Evolutionary conservation across 2,888 invertebrate genomes (phyloP), one percentile per base, ranked within the genome.

Genomic region (Calliphora vomitoria): DNA sequence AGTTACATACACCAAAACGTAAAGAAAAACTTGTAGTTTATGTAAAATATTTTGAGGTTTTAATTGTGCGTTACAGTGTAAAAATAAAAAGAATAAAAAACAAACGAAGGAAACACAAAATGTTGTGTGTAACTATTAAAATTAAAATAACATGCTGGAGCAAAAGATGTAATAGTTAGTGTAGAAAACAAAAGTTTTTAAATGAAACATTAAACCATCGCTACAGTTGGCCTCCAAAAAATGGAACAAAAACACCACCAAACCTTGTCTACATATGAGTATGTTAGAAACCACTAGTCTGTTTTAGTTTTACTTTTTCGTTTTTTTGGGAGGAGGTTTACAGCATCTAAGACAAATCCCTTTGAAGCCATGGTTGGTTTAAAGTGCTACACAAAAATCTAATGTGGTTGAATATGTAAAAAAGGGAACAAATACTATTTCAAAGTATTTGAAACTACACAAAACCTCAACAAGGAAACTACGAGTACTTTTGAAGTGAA

Each of bases 61-160:
- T 88, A 87, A 87, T 89, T 89, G 89, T 88, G 88, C 88, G 85
- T 87, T 88, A 82, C 86, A 87, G 86, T 75, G 79, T 47, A 66
- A 76, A 86, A 88, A 66, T 31, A 50, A 81, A 47, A 75, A 64
- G 44, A 76, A 80, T 53, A 41, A 69, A 47, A 25, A 38, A 38
- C 20, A 58, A 47, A n/a, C 20, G 53, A 66, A 82, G 82, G 58
- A 82, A 75, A 66, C 10, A 75, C 68, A 82, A 58, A 75, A 75
- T 82, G 58, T 64, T 44, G 55, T 78, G 53, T 78, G 62, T 25
- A 71, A 58, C 53, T 76, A 62, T 71, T 35, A 55, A 83, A 64
- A 83, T 20, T 62, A 83, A 83, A 78, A 72, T 55, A 64, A 72
- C 71, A 71, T 78, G 64, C 44, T 55, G 2, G 13, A 15, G 18